Percentiles rank a stretch among this genome's conserved stretches.
phyloP scores from a whole-genome alignment of 2,888 invertebrate species.

The Spodoptera littoralis region DNA sequence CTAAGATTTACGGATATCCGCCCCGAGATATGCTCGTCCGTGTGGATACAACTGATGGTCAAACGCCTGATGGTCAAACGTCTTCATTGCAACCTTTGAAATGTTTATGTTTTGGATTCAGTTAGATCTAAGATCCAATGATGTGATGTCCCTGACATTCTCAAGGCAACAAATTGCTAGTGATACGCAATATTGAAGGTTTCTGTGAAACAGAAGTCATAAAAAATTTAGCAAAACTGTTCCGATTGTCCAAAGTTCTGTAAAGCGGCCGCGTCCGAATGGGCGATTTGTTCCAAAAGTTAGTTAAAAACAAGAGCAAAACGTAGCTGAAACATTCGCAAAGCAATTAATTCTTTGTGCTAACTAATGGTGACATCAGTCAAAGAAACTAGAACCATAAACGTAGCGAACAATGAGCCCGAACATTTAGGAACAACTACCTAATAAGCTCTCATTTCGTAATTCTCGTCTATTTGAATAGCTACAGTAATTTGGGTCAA shows the following conservation, averaged over 20 bases:
- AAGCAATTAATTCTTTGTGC: constrained; percentile 43
- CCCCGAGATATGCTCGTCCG: constrained; percentile 40
- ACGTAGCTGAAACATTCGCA: constrained; percentile 32
- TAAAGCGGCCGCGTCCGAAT: constrained; percentile 16
- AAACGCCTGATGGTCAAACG: constrained; percentile 11
- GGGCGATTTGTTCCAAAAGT: constrained; percentile 26
- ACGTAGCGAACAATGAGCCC: constrained; percentile 40
- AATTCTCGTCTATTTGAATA: constrained; percentile 57
- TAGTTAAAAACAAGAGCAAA: constrained; percentile 29
- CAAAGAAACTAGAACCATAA: constrained; percentile 44
- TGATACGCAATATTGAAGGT: too few relatives aligned
- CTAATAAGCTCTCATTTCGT: constrained; percentile 51
- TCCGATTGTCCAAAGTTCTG: constrained; percentile 18
- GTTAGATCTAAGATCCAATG: constrained; percentile 4
- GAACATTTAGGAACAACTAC: constrained; percentile 38
- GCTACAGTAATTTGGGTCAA: constrained; percentile 60
- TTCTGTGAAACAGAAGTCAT: not conserved
- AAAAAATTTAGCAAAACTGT: constrained; percentile 19
- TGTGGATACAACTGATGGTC: constrained; percentile 49
- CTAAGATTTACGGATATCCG: constrained; percentile 65
- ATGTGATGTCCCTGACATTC: not conserved
- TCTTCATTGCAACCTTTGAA: constrained; percentile 11
- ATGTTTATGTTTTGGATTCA: constrained; percentile 16
- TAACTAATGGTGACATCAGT: constrained; percentile 44
- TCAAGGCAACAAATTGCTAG: too few relatives aligned